Evolutionary conservation across 2,797 vertebrate species (phyloP), one percentile per base, ranked within the genome.

Genomic region (Sebastes hopkinsi): DNA sequence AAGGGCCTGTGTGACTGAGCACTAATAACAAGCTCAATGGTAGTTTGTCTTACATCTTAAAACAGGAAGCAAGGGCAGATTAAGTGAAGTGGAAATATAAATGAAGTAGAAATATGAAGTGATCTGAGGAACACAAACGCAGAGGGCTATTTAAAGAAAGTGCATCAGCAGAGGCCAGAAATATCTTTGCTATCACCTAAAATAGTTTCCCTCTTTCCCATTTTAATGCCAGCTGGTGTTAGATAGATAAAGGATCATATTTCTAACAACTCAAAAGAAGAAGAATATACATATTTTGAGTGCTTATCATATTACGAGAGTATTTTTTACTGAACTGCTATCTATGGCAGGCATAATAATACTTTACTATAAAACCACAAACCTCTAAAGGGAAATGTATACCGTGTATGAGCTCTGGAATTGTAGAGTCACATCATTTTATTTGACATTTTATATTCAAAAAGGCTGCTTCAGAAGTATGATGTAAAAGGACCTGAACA

Each of bases 91-190:
- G 58, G 50, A 73, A 78, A 68, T 62, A 60, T 20, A 67, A 79
- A 70, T 79, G 23, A 68, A 67, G 75, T 14, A 32, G 66, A 79
- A 80, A 74, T 52, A 65, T 67, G 23, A 80, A 69, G 60, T 29
- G 67, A 55, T 77, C 66, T 62, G 61, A 80, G 56, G 25, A 69
- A 34, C 77, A 74, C 38, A 70, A 64, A 69, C n/a, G 30, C 67
- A 36, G 16, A 36, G 6, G 2, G 56, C 67, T 89, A 89, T 90
- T 90, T 83, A 73, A 84, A 86, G 89, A 78, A 76, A 62, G 65
- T 2, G 10, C 23, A 64, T 70, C 67, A 75, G 67, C 81, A 80
- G 42, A 79, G 72, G 66, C 59, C 69, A 72, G 65, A 88, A 81
- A 88, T 90, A 85, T 72, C 78, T 89, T 64, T 29, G 46, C 56